Conservation (phyloP, 2,888 invertebrate species). For the Tryphoninae sp. region DNA sequence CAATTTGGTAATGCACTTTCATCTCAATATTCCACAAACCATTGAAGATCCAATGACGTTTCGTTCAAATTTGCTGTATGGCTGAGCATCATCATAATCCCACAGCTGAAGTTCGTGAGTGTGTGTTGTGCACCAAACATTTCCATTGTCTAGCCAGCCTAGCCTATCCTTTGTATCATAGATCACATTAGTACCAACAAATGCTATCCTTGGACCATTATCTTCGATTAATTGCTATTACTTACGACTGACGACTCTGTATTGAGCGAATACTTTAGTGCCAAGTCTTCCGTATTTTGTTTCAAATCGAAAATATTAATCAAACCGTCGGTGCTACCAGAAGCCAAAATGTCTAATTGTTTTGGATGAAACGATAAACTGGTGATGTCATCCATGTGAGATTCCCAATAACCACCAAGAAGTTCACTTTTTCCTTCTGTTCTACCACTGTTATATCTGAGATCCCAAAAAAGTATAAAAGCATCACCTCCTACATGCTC, state of each 20-base stretch:
- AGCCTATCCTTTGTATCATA: constrained; percentile 77
- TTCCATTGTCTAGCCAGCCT: constrained; percentile 81
- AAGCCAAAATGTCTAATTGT: constrained; percentile 86
- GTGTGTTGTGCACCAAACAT: constrained; percentile 87
- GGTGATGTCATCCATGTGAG: constrained; percentile 91
- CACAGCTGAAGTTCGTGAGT: constrained; percentile 88
- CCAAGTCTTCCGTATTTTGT: constrained; percentile 89
- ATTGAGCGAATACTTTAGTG: constrained; percentile 89
- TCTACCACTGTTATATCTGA: constrained; percentile 82
- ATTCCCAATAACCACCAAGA: constrained; percentile 92
- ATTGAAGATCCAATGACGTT: constrained; percentile 83
- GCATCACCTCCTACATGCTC: constrained; percentile 87
- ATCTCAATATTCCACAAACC: constrained; percentile 80
- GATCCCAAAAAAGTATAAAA: constrained; percentile 92
- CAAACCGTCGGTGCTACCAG: constrained; percentile 92
- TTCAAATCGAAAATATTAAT: constrained; percentile 92
- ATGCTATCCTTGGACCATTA: neutral
- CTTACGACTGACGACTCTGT: constrained; percentile 89
- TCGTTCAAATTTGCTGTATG: constrained; percentile 84
- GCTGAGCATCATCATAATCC: constrained; percentile 85
- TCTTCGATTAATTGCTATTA: constrained; percentile 33
- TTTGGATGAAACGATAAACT: constrained; percentile 85
- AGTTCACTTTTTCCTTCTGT: constrained; percentile 78
- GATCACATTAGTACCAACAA: no score
- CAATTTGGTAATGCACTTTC: constrained; percentile 20